Conservation (phyloP, 2,797 vertebrate genomes). For the Coilia nasus region DNA sequence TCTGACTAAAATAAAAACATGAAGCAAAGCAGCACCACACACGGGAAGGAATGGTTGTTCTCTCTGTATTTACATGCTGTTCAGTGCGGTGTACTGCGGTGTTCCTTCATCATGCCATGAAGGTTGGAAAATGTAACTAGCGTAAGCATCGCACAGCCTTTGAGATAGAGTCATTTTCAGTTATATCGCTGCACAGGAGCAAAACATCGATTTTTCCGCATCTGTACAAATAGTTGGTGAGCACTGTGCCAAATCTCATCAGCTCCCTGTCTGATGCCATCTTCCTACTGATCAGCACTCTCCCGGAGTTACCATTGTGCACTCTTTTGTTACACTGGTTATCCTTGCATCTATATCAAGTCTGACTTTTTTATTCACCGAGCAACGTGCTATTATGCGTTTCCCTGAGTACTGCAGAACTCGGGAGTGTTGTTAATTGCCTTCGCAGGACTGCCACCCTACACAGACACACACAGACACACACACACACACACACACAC, state of each 20-base stretch:
- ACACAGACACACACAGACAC: too few species aligned
- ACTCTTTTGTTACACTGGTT: neutral
- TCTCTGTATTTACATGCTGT: neutral
- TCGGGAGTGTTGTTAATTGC: neutral
- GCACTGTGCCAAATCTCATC: neutral
- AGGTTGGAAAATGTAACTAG: neutral
- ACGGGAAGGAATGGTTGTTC: neutral
- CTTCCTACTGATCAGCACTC: conserved; percentile 1
- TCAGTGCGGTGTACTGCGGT: neutral
- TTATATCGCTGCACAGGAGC: neutral
- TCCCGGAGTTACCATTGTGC: neutral
- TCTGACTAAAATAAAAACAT: neutral
- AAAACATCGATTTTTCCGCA: conserved; percentile 8
- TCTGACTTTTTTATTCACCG: neutral
- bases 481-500: too few species aligned
- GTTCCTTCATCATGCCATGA: neutral
- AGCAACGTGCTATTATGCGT: neutral
- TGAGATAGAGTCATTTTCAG: neutral
- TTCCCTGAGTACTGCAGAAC: neutral
- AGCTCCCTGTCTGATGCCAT: conserved; percentile 20
- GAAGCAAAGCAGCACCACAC: neutral
- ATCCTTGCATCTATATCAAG: conserved; percentile 6
- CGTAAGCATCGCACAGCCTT: neutral
- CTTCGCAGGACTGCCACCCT: neutral
- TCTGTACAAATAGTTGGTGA: neutral